Base-by-base conservation (phyloP, 2,113 vertebrate genomes). In the Campylorhamphus procurvoides region DNA sequence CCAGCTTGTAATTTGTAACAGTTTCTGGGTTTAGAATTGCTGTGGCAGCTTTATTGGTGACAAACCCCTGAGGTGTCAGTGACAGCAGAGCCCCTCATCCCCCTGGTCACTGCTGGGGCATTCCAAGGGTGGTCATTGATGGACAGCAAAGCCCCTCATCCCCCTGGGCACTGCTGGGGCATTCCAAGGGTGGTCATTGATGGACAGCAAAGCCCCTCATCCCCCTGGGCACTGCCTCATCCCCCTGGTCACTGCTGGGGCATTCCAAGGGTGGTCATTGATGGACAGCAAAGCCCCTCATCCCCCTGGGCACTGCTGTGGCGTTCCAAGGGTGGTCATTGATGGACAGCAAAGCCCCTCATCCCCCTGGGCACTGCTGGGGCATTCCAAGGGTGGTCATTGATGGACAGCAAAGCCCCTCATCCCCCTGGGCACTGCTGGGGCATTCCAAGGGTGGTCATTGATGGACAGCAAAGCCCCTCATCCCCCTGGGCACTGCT, bases 371-470 rank as follows among this genome's bases (percentile, higher is more conserved):
- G 18, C 2, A 0, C 71, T 2, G 27, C 5, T 18, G 31, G 53
- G 69, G 75, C 9, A n/a, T n/a, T n/a, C n/a, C n/a, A n/a, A n/a
- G n/a, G n/a, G n/a, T n/a, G n/a, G n/a, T n/a, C n/a, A n/a, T n/a
- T n/a, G n/a, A n/a, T n/a, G n/a, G 39, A 35, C 18, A 56, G 75
- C 76, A 46, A 7, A 75, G 53, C 53, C 35, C n/a, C 50, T 28
- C 1, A 3, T 4, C 46, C 6, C 44, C 44, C 27, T 0, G 7
- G 5, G 18, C 2, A 0, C 71, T 2, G 27, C 5, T 18, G 31
- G 53, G 69, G 75, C 9, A n/a, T n/a, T n/a, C n/a, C n/a, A n/a
- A n/a, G n/a, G n/a, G n/a, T n/a, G n/a, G n/a, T n/a, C n/a, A n/a
- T n/a, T n/a, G n/a, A n/a, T n/a, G n/a, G n/a, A n/a, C n/a, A n/a